phyloP scores from a whole-genome alignment of 2,888 invertebrate species.

The Epiblema foenella region DNA sequence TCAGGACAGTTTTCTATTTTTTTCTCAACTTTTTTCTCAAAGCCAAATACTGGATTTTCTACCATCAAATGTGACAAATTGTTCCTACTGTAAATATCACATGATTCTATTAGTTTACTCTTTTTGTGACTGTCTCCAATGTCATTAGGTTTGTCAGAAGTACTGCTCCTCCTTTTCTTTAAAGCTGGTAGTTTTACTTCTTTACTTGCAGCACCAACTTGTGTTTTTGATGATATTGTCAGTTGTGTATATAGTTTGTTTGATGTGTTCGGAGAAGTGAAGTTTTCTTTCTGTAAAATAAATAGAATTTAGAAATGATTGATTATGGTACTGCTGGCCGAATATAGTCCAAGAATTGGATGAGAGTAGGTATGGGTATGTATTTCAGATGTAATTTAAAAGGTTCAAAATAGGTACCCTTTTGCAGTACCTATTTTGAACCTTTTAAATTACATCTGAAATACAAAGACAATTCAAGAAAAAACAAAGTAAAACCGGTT shows the following conservation, averaged over 20 bases:
- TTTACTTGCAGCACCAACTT: constrained; percentile 65
- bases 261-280: constrained; percentile 71
- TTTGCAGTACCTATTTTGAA: too few species aligned
- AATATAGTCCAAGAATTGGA: too few species aligned
- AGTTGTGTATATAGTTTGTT: constrained; percentile 79
- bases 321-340: too few species aligned
- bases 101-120: constrained; percentile 69
- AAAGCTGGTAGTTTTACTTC: constrained; percentile 72
- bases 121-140: constrained; percentile 71
- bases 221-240: constrained; percentile 76
- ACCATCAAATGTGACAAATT: constrained; percentile 61
- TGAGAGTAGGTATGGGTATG: too few species aligned
- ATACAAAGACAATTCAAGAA: too few species aligned
- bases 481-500: too few species aligned
- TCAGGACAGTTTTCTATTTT: constrained; percentile 65
- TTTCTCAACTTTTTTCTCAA: constrained; percentile 73
- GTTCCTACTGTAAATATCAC: constrained; percentile 74
- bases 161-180: constrained; percentile 78
- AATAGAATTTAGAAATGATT: constrained; percentile 13
- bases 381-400: too few species aligned
- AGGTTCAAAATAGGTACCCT: too few species aligned
- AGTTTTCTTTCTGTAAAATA: constrained; percentile 73
- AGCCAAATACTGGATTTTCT: constrained; percentile 61
- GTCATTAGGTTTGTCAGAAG: constrained; percentile 79
- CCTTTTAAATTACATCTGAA: too few species aligned